Percentiles rank a stretch among this genome's conserved stretches.
phyloP scores from a whole-genome alignment of 2,797 vertebrate genomes.

The Spinibarbus caldwelli region DNA sequence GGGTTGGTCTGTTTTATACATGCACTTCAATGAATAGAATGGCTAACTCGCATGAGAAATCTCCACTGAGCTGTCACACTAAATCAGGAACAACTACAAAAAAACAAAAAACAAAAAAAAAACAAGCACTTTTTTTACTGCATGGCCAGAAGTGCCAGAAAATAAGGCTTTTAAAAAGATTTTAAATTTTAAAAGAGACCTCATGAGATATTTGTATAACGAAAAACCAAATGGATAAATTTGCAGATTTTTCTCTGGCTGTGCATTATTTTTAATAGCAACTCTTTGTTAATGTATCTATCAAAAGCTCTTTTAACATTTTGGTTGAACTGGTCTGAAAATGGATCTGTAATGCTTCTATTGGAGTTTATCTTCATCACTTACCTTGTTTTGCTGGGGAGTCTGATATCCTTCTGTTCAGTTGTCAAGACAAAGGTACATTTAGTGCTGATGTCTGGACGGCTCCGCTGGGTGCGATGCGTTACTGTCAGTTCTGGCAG shows the following conservation, averaged over 20 bases:
- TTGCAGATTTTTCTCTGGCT: neutral
- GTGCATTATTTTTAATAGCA: neutral
- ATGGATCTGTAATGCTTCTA: neutral
- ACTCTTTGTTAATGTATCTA: neutral
- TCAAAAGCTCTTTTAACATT: neutral
- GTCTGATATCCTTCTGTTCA: neutral
- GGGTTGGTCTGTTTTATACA: slow-evolving; percentile 33
- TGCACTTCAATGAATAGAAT: slow-evolving; percentile 20
- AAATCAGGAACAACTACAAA: slow-evolving; percentile 43
- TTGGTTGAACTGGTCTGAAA: neutral
- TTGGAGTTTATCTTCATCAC: slow-evolving; percentile 12
- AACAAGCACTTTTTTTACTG: slow-evolving; percentile 18
- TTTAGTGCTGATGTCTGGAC: neutral
- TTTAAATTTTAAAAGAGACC: neutral
- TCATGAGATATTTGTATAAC: too few relatives aligned
- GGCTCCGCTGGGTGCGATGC: neutral
- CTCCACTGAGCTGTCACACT: slow-evolving; percentile 54
- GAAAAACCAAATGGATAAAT: neutral
- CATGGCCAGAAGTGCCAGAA: slow-evolving; percentile 19
- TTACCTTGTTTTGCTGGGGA: neutral
- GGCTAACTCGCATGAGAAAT: slow-evolving; percentile 44
- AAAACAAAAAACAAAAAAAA: too few relatives aligned
- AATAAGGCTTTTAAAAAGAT: slow-evolving; percentile 40
- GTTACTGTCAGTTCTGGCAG: neutral
- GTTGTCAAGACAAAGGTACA: neutral